These are phyloP conservation scores for Bettongia penicillata DNA, from an alignment of 2,113 vertebrate species.

Conservation along the genomic window DNA sequence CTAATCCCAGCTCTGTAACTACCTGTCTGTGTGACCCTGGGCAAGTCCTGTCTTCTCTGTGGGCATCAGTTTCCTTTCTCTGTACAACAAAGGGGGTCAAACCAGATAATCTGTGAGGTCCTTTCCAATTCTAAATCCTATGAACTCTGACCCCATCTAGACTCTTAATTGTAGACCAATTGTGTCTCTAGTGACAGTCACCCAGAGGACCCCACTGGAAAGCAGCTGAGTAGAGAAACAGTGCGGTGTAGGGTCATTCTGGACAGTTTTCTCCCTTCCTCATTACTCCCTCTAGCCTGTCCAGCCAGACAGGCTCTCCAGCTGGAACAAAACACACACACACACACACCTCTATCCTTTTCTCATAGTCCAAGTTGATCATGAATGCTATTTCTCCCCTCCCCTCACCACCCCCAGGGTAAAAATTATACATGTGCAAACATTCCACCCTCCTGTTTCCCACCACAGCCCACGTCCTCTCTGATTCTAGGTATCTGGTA, in stretches of 20 bases:
- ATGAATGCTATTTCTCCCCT: not conserved
- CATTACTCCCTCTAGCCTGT: not conserved
- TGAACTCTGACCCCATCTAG: not conserved
- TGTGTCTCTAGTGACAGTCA: not conserved
- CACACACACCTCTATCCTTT: not conserved
- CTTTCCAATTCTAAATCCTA: not conserved
- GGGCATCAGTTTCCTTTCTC: not conserved
- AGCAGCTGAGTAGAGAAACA: not conserved
- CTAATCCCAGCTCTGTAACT: not conserved
- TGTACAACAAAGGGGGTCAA: not conserved
- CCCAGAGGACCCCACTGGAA: not conserved
- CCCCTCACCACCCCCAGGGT: not conserved
- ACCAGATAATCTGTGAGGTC: not conserved
- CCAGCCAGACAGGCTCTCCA: not conserved
- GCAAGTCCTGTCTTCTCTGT: not conserved
- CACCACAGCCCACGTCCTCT: conserved; percentile 76
- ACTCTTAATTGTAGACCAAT: not conserved
- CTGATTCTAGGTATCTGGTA: conserved; percentile 71
- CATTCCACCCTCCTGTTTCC: conserved; percentile 56
- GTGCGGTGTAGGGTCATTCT: not conserved
- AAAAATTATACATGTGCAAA: not conserved
- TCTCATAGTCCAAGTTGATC: conserved; percentile 1
- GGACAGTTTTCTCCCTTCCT: not conserved
- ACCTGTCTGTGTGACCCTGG: not conserved
- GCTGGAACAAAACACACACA: not conserved